Percentiles rank a stretch among this genome's conserved stretches.
phyloP scores from a whole-genome alignment of 2,113 vertebrate species.

The Rhadina sibilatrix region DNA sequence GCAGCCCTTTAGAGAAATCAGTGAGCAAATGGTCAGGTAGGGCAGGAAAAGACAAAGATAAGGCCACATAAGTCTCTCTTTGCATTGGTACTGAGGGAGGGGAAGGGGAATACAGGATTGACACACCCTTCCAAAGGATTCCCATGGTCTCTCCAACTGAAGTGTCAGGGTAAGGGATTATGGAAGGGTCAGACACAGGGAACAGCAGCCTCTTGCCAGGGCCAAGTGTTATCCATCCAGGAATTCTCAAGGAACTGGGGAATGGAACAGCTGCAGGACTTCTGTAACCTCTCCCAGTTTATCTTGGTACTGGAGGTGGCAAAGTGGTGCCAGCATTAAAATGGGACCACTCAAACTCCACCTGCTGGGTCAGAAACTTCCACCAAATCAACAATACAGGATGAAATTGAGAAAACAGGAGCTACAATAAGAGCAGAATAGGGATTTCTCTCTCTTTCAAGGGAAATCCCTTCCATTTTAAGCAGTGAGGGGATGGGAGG shows the following conservation, averaged over 20 bases:
- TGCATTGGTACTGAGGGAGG: background rate
- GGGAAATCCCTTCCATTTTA: background rate
- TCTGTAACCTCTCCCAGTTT: background rate
- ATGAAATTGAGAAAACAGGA: background rate
- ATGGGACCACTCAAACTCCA: background rate
- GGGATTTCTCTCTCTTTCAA: background rate
- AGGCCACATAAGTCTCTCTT: background rate
- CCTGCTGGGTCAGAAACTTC: background rate
- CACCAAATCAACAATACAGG: background rate
- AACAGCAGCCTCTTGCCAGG: background rate
- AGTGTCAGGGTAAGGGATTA: background rate
- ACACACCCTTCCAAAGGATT: background rate
- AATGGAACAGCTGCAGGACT: fast-evolving
- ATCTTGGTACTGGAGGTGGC: background rate
- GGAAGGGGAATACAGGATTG: too few species aligned
- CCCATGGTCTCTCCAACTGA: background rate
- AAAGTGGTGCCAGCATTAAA: background rate
- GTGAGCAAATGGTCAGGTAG: background rate
- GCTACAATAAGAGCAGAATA: background rate
- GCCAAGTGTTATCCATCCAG: background rate
- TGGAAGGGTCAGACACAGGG: background rate
- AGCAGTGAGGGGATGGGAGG: background rate
- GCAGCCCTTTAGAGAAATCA: background rate
- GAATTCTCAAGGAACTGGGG: background rate
- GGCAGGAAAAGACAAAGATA: background rate